Percentiles rank a stretch among this genome's conserved stretches.
These are phyloP conservation scores for Drosophila anomelani DNA, from an alignment of 2,888 invertebrate species.

Conservation along the genomic window DNA sequence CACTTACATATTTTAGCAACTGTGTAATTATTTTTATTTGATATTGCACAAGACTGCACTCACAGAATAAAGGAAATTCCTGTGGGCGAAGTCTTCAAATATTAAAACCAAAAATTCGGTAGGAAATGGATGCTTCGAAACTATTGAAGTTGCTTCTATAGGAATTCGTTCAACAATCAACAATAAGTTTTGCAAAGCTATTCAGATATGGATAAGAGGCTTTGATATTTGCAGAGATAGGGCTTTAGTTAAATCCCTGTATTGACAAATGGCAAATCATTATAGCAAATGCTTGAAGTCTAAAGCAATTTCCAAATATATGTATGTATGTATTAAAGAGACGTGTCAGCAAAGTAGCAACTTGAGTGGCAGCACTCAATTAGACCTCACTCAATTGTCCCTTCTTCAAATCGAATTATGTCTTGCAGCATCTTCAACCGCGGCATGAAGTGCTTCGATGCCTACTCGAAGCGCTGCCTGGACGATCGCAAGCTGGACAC, in stretches of 20 bases:
- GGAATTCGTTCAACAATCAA: background rate
- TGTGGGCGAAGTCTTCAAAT: no score
- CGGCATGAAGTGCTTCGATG: constrained; percentile 84
- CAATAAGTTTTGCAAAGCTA: background rate
- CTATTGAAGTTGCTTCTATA: background rate
- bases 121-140: background rate
- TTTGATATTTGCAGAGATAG: no score
- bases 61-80: no score
- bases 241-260: background rate
- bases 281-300: background rate
- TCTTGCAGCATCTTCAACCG: constrained; percentile 81
- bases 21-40: background rate
- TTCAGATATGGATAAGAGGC: background rate
- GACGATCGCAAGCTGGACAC: constrained; percentile 73
- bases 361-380: constrained; percentile 26
- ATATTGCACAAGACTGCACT: background rate
- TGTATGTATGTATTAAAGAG: background rate
- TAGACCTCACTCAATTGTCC: constrained; percentile 37
- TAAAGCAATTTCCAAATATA: background rate
- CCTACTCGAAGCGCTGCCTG: constrained; percentile 82
- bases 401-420: constrained; percentile 34
- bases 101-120: background rate
- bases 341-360: constrained; percentile 8
- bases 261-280: background rate
- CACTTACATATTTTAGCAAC: background rate